Evolutionary conservation across 2,797 vertebrate genomes (phyloP).

Genomic region (Anas bahamensis): DNA sequence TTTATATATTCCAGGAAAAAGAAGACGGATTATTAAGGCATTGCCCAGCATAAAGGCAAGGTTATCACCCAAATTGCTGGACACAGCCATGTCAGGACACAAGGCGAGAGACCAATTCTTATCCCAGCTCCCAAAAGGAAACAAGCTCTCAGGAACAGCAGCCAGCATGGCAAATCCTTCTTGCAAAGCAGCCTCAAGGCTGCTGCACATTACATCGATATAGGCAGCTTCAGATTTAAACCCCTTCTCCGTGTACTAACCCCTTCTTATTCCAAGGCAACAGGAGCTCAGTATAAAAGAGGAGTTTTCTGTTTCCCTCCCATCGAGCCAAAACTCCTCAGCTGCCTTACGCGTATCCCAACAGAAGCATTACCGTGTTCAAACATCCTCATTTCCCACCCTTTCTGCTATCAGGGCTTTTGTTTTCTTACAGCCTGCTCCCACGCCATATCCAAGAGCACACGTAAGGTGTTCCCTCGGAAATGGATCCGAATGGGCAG

Average conservation of each 20-base stretch:
- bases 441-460: neutral
- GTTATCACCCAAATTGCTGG: neutral
- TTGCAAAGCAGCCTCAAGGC: neutral
- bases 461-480: rapidly evolving
- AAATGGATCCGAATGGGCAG: neutral
- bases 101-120: neutral
- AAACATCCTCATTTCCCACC: neutral
- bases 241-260: neutral
- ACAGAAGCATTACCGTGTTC: neutral
- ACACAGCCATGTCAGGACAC: neutral
- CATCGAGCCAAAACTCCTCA: neutral
- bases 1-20: neutral
- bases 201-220: neutral
- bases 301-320: neutral
- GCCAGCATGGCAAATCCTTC: neutral
- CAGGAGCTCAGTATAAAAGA: neutral
- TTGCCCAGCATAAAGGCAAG: neutral
- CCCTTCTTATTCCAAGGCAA: neutral
- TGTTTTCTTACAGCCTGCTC: neutral
- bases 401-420: neutral
- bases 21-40: neutral
- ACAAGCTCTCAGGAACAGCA: neutral
- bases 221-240: neutral
- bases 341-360: neutral
- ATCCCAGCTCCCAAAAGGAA: neutral